These are phyloP conservation scores for Hippoglossus stenolepis DNA, from an alignment of 2,113 vertebrate species.

Conservation along the genomic window DNA sequence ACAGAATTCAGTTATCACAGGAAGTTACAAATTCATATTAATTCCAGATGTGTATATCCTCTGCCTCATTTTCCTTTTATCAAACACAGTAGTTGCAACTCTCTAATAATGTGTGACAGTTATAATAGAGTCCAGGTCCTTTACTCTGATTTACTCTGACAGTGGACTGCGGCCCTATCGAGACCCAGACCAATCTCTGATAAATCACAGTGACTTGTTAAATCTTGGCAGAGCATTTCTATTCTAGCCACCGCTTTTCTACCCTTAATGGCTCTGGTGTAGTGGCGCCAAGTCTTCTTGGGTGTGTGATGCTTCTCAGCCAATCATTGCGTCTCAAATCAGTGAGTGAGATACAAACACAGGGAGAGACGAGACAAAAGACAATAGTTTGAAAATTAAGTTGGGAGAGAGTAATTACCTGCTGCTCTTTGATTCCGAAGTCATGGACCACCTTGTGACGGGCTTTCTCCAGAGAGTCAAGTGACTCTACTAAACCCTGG, in stretches of 20 bases:
- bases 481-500: slow-evolving; percentile 90
- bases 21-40: neutral
- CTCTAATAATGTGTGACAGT: neutral
- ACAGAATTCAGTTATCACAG: slow-evolving; percentile 5
- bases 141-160: no score
- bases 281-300: no score
- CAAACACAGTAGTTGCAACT: neutral
- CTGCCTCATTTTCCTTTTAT: neutral
- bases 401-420: slow-evolving; percentile 63
- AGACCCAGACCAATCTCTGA: no score
- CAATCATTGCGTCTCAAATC: no score
- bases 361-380: neutral
- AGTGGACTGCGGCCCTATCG: no score
- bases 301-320: no score
- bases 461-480: slow-evolving; percentile 89
- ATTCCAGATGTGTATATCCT: neutral
- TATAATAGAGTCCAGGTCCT: neutral
- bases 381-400: neutral
- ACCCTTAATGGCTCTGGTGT: no score
- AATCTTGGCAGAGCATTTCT: no score
- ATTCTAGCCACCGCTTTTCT: no score
- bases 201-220: no score
- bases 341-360: no score
- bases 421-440: slow-evolving; percentile 91
- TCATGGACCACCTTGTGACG: slow-evolving; percentile 89